Evolutionary conservation across 2,113 vertebrate genomes (phyloP).

Genomic region (Pyxicephalus adspersus): DNA sequence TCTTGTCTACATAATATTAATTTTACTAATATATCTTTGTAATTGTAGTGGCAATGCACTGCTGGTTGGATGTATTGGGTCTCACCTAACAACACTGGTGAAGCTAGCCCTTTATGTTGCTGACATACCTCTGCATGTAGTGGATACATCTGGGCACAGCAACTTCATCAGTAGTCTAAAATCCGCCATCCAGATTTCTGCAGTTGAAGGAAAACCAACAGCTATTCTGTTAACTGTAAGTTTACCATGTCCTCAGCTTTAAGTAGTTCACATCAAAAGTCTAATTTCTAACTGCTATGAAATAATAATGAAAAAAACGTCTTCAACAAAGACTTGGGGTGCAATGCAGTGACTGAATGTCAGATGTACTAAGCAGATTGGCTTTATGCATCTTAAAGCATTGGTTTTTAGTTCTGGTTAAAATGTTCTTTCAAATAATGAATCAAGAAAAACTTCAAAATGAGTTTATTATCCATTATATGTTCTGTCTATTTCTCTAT

Average conservation of each 20-base stretch:
- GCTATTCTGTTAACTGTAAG: constrained; percentile 53
- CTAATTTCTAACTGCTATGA: too few relatives aligned
- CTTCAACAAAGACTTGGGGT: too few relatives aligned
- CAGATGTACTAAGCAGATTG: too few relatives aligned
- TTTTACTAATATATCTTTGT: not conserved
- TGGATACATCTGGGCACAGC: constrained; percentile 46
- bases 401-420: too few relatives aligned
- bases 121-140: constrained; percentile 32
- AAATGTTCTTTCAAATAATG: too few relatives aligned
- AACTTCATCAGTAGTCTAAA: constrained; percentile 49
- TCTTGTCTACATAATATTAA: not conserved
- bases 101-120: constrained; percentile 50
- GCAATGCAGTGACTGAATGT: too few relatives aligned
- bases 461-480: too few relatives aligned
- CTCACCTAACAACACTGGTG: constrained; percentile 39
- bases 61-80: constrained; percentile 48
- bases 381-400: too few relatives aligned
- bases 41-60: constrained; percentile 50
- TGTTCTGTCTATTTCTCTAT: too few relatives aligned
- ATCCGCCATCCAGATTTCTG: constrained; percentile 46
- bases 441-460: too few relatives aligned
- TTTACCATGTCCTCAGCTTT: not conserved
- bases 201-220: constrained; percentile 49
- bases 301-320: too few relatives aligned
- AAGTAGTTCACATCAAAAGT: too few relatives aligned